phyloP scores from a whole-genome alignment of 2,888 invertebrate genomes.

The Dolichomitus sp. region DNA sequence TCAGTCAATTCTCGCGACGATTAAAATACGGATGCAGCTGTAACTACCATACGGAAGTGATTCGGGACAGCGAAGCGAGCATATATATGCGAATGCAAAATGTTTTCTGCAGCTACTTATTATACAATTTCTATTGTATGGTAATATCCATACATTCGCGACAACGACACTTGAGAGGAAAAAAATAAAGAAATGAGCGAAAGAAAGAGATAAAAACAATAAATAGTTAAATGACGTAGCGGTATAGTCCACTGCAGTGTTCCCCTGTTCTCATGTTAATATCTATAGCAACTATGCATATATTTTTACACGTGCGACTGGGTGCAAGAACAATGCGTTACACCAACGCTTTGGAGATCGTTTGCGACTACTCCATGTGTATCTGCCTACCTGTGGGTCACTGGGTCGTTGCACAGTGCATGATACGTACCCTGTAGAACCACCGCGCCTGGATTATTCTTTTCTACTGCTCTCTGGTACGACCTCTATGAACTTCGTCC shows the following conservation, averaged over 20 bases:
- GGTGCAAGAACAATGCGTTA: constrained; percentile 44
- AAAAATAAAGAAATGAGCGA: background rate
- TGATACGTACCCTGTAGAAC: background rate
- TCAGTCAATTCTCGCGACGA: background rate
- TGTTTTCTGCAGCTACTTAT: constrained; percentile 67
- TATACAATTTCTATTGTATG: constrained; percentile 72
- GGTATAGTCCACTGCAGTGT: constrained; percentile 8
- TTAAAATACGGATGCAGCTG: constrained; percentile 27
- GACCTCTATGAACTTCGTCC: constrained; percentile 34
- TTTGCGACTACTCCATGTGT: constrained; percentile 1
- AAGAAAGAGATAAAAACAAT: constrained; percentile 46
- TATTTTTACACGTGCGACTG: constrained; percentile 7
- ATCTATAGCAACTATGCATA: background rate
- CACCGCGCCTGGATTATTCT: constrained; percentile 37
- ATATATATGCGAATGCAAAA: constrained; percentile 54
- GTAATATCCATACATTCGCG: constrained; percentile 63
- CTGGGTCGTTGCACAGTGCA: constrained; percentile 51
- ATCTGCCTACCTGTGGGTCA: constrained; percentile 54
- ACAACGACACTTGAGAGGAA: constrained; percentile 28
- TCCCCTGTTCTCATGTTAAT: constrained; percentile 6
- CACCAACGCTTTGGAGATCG: constrained; percentile 45
- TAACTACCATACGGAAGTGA: constrained; percentile 64
- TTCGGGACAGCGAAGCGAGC: constrained; percentile 38
- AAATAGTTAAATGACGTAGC: constrained; percentile 58
- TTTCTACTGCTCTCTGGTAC: constrained; percentile 18